These are phyloP conservation scores for Eumacrocentrus americanus DNA, from an alignment of 2,888 invertebrate species.

Conservation along the genomic window DNA sequence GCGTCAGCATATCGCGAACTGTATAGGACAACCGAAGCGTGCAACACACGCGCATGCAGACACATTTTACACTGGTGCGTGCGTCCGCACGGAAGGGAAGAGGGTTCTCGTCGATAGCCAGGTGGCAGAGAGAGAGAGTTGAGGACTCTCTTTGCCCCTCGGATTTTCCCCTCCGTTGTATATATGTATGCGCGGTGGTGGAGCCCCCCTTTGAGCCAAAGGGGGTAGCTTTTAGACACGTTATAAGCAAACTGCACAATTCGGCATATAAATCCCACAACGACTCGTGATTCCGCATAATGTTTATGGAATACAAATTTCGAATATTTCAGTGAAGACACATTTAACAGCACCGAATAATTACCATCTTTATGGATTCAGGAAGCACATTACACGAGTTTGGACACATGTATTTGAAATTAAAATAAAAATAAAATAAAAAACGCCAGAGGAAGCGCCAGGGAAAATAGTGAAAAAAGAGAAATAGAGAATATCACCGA, in stretches of 20 bases:
- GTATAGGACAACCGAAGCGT: constrained; percentile 18
- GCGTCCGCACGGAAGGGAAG: constrained; percentile 37
- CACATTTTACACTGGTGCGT: constrained; percentile 45
- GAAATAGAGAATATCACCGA: neutral
- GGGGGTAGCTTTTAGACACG: constrained; percentile 19
- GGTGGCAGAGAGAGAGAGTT: constrained; percentile 42
- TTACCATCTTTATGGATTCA: neutral
- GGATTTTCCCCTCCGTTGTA: constrained; percentile 52
- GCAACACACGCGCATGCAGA: constrained; percentile 44
- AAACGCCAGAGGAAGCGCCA: constrained; percentile 11
- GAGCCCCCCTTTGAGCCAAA: neutral
- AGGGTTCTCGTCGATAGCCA: constrained; percentile 46
- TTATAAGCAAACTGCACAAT: constrained; percentile 13
- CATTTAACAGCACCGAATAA: too few relatives aligned
- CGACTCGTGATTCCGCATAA: constrained; percentile 30
- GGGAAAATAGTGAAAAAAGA: constrained; percentile 14
- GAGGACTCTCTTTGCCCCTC: constrained; percentile 44
- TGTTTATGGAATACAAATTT: constrained; percentile 3
- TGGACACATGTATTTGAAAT: too few relatives aligned
- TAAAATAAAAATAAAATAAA: constrained; percentile 1
- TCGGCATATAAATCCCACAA: constrained; percentile 11
- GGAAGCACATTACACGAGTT: too few relatives aligned
- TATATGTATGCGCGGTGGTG: constrained; percentile 29
- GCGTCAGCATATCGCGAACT: constrained; percentile 16
- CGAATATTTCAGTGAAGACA: too few relatives aligned